Evolutionary conservation across 2,888 invertebrate species (phyloP), one percentile per base, ranked within the genome.

Genomic region (Sycophila texana): DNA sequence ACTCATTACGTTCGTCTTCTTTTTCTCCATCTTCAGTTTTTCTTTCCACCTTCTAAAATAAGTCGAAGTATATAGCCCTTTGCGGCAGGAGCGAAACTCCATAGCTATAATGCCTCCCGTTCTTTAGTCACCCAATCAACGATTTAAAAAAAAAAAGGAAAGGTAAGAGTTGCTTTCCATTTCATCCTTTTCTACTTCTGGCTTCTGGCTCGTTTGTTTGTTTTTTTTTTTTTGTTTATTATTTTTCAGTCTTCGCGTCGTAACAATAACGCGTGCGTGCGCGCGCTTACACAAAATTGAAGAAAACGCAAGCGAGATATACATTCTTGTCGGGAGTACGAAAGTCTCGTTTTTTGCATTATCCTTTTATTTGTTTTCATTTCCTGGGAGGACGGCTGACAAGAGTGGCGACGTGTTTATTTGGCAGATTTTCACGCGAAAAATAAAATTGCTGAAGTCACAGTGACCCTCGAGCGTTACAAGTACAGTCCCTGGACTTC

Each of bases 161-260:
- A 81, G 51, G 67, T n/a, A 72, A 53, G 20, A 79, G 22, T 77
- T 30, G 18, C 60, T 74, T 51, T 73, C 47, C 63, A 22, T 74
- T 39, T 80, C 39, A 22, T 49, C 68, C 58, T 65, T 70, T 72
- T n/a, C 76, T 75, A 58, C 22, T n/a, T n/a, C n/a, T n/a, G n/a
- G 47, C 18, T 39, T 74, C 47, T 66, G 57, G 67, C 60, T 30
- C 67, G 47, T 81, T 72, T 78, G 74, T 39, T 39, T 39, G 73
- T 58, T 75, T 57, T 74, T 72, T 78, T 71, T 39, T 39, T 39
- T 70, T 58, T 75, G 51, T 74, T 74, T 80, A 13, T 58, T 72
- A 70, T 57, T 74, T 78, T 76, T 81, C 81, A 81, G 81, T 81
- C 81, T 81, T 81, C 76, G 76, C 66, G 68, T 72, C 67, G 63